Evolutionary conservation across 2,888 invertebrate species (phyloP).

Genomic region (Stenodera caucasica): DNA sequence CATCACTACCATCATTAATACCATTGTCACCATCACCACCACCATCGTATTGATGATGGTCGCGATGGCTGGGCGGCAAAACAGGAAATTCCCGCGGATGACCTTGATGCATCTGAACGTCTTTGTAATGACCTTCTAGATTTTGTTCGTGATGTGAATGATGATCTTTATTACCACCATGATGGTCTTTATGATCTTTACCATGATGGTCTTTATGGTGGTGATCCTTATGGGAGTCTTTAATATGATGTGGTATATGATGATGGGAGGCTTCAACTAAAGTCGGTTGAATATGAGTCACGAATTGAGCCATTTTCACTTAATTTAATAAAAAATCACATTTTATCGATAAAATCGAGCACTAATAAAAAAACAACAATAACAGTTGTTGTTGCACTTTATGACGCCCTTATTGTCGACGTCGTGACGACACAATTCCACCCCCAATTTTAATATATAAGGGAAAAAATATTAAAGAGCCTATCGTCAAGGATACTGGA

Average conservation of each 20-base stretch:
- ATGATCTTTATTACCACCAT: slow-evolving; percentile 27
- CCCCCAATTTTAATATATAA: neutral
- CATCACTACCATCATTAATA: slow-evolving; percentile 31
- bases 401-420: neutral
- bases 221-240: slow-evolving; percentile 33
- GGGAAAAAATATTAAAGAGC: slow-evolving; percentile 10
- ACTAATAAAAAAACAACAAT: slow-evolving; percentile 8
- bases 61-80: slow-evolving; percentile 40
- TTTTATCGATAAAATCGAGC: slow-evolving; percentile 2
- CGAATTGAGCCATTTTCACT: slow-evolving; percentile 61
- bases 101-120: slow-evolving; percentile 39
- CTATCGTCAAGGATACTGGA: slow-evolving; percentile 9
- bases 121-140: slow-evolving; percentile 38
- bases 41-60: slow-evolving; percentile 37
- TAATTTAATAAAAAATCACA: neutral
- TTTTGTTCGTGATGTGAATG: slow-evolving; percentile 22
- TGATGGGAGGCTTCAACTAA: slow-evolving; percentile 63
- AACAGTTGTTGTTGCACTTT: neutral
- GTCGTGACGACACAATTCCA: neutral
- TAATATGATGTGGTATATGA: slow-evolving; percentile 56
- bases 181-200: slow-evolving; percentile 36
- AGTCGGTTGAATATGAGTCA: slow-evolving; percentile 63
- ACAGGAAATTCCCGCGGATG: slow-evolving; percentile 49
- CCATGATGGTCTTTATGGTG: slow-evolving; percentile 36
- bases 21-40: slow-evolving; percentile 28